Base-by-base conservation (phyloP, 2,888 invertebrate genomes). In the Monochamus alternatus region DNA sequence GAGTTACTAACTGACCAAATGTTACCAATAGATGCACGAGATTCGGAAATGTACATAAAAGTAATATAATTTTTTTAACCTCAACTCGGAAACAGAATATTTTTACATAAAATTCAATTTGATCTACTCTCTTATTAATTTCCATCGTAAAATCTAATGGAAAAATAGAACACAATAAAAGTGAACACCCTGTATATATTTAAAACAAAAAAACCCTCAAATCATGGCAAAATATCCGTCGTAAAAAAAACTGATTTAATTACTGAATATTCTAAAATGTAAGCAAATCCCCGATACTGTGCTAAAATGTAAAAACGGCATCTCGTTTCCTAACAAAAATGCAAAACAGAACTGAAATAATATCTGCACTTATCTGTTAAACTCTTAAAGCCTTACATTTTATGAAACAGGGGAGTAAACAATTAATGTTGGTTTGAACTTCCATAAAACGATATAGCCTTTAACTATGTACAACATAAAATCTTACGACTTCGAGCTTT, bases 381-480 rank as follows among this genome's bases (percentile, higher is more conserved):
- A 62, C 32, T 22, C 22, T 52, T 52, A 30, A 71, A 71, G 71
- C 52, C 52, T 71, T 71, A 71, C 63, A 63, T 52, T 32, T 43
- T 52, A 52, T 47, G 32, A 38, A 63, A 44, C 14, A 32, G 5
- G 44, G 30, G 9, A 14, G 38, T 71, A 71, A 62, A 71, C 67
- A n/a, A 58, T 52, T 31, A 59, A 71, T 32, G 60, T 12, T 67
- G 9, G 8, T 66, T 67, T 67, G 58, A 58, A 3, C 67, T 67
- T 51, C 43, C 59, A 43, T 30, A 68, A 68, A 66, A 67, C 3
- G 43, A 32, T 31, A 43, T 31, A 69, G 62, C 63, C 58, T 30
- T 63, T 60, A 69, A 73, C 64, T 75, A 75, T 75, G 67, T 72
- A 77, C 69, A 75, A 72, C 62, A 67, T 44, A 71, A 47, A 30